A percentile compares a stretch with the other conserved stretches of the same genome.
Conservation (phyloP, 1,140 invertebrate genomes). For the Nasonia longicornis region DNA sequence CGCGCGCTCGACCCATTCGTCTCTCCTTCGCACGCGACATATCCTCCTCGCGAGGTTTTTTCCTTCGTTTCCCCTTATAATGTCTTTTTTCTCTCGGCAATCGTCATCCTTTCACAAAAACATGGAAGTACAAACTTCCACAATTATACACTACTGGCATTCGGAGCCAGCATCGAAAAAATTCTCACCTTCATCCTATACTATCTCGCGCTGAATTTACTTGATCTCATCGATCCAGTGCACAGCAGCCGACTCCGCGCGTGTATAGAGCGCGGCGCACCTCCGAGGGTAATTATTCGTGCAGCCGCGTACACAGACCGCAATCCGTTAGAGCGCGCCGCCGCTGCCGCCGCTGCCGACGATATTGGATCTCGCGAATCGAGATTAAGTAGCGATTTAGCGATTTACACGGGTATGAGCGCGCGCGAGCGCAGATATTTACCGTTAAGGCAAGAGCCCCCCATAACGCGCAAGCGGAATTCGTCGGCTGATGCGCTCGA, state of each 20-base stretch:
- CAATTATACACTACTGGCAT: no score
- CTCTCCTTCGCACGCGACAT: background rate
- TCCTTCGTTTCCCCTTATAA: background rate
- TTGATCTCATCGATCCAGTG: conserved; percentile 27
- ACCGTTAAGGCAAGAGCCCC: conserved; percentile 47
- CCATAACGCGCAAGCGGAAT: background rate
- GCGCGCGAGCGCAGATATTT: conserved; percentile 29
- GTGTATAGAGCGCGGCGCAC: conserved; percentile 15
- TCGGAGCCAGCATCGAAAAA: background rate
- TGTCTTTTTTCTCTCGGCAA: background rate
- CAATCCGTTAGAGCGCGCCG: conserved; percentile 35
- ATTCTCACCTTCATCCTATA: background rate
- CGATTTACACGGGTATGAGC: conserved; percentile 50
- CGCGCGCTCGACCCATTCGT: background rate
- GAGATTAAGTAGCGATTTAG: conserved; percentile 55
- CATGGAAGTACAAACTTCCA: no score
- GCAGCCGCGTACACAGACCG: conserved; percentile 13
- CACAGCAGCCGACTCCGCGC: background rate
- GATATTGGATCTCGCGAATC: conserved; percentile 50
- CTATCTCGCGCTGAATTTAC: conserved; percentile 6
- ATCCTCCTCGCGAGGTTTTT: background rate
- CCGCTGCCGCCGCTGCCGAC: background rate
- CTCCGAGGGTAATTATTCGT: conserved; percentile 37
- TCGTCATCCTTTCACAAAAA: background rate
- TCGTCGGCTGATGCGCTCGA: background rate